These are phyloP conservation scores for Melolontha melolontha DNA, from an alignment of 2,888 invertebrate genomes.

Conservation along the genomic window DNA sequence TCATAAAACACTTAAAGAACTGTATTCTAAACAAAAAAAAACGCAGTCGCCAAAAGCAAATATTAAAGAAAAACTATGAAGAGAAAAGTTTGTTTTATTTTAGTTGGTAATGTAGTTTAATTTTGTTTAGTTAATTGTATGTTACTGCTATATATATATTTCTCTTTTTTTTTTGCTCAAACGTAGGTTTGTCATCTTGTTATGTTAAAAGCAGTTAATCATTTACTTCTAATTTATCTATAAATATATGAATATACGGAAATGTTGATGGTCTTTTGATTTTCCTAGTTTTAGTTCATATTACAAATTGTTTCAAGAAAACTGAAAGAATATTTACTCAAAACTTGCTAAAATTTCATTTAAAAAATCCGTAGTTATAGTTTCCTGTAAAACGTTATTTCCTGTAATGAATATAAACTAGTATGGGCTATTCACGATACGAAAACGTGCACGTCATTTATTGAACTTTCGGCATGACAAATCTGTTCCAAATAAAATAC, in stretches of 20 bases:
- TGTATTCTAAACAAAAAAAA: constrained; percentile 4
- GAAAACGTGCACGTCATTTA: too few species aligned
- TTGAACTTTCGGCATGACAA: too few species aligned
- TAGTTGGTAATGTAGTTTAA: constrained; percentile 41
- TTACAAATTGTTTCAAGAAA: too few species aligned
- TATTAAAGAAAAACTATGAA: constrained; percentile 17
- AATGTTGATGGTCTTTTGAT: constrained; percentile 36
- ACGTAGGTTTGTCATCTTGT: constrained; percentile 41
- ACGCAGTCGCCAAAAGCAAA: constrained; percentile 28
- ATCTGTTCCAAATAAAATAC: too few species aligned
- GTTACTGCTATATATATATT: constrained; percentile 42
- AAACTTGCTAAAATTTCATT: too few species aligned
- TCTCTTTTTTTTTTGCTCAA: constrained; percentile 40
- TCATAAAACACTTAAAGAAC: constrained; percentile 8
- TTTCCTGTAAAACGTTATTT: too few species aligned
- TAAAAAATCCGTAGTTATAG: too few species aligned
- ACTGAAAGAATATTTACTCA: too few species aligned
- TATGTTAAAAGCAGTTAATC: constrained; percentile 39
- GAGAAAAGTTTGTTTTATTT: constrained; percentile 38
- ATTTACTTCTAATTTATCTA: constrained; percentile 44
- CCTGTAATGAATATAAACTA: too few species aligned
- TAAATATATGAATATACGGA: constrained; percentile 43
- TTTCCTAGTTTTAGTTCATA: neutral
- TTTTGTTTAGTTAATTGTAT: constrained; percentile 43
- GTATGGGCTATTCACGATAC: too few species aligned